Evolutionary conservation across 2,888 invertebrate genomes (phyloP), one percentile per base, ranked within the genome.

Genomic region (Cyclophora albipunctata): DNA sequence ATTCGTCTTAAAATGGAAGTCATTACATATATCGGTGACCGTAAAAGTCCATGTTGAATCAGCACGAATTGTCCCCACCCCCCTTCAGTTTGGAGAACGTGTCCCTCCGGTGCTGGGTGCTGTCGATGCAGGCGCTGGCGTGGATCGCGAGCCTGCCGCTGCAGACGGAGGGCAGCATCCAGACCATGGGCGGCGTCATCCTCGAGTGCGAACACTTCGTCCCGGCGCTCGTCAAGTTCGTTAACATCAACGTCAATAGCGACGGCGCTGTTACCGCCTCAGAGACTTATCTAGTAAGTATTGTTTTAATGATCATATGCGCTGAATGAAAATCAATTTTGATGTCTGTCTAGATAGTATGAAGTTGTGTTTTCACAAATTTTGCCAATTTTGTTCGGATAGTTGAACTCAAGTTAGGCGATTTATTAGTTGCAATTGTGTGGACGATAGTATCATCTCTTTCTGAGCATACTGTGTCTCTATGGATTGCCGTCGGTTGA

Each of bases 121-220:
- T 94, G 35, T 93, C 93, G 0, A 91, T 96, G 75, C 94, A 95
- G 70, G 92, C 93, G 7, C 78, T 95, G 46, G 94, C 94, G 2
- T 87, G 95, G 71, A 91, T 93, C 45, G 92, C 94, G 48, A 94
- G 93, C 51, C 64, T 85, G 47, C 84, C 86, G 34, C 53, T 46
- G 6, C 59, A 87, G 86, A 79, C 78, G 42, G 87, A 86, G 53
- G 84, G 84, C 51, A 82, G 81, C 50, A 76, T 75, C 0, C 90
- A 90, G 51, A 91, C 91, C 2, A 91, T 92, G 90, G 91, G 92
- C 0, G 87, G 90, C 40, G 90, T 90, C 45, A 91, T 93, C 42
- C 83, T 93, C 37, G 91, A 91, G 62, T 92, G 93, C 67, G 90
- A 91, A 7, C 91, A 92, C 69, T 92, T 93, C 66, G 91, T 92